Conservation (phyloP, 2,888 invertebrate genomes). For the Protonemura montana region DNA sequence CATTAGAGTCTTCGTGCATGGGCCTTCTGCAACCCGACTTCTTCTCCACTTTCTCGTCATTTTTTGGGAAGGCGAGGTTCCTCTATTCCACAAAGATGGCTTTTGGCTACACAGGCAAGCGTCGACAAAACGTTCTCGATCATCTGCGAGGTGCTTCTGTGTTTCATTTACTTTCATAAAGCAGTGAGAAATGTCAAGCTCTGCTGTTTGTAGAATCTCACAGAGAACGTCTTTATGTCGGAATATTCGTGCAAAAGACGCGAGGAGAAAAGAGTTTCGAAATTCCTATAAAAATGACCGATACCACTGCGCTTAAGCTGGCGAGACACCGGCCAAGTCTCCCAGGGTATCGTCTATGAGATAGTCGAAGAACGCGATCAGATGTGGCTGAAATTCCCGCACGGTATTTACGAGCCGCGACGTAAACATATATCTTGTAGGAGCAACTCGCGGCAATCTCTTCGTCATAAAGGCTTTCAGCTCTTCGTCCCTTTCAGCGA, state of each 20-base stretch:
- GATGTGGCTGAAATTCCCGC: neutral
- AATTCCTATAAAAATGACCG: neutral
- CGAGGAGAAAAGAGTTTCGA: neutral
- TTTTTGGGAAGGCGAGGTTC: neutral
- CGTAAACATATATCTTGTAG: neutral
- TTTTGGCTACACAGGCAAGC: too few species aligned
- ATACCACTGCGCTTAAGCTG: neutral
- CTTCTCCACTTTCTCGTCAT: neutral
- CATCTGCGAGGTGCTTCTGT: neutral
- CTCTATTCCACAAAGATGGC: too few species aligned
- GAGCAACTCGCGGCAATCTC: neutral
- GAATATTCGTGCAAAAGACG: neutral
- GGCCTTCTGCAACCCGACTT: neutral
- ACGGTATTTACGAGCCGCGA: constrained; percentile 9
- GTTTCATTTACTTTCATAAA: neutral
- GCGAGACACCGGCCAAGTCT: neutral
- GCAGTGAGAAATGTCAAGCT: neutral
- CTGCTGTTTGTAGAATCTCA: constrained; percentile 14
- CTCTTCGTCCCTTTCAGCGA: neutral
- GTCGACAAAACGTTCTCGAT: neutral
- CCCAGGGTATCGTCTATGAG: neutral
- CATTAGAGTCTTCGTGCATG: neutral
- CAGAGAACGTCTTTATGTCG: neutral
- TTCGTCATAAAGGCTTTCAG: neutral
- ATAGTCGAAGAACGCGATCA: constrained; percentile 7